Percentiles rank a stretch among this genome's conserved stretches.
These are phyloP conservation scores for Lerema accius DNA, from an alignment of 1,140 invertebrate species.

Conservation along the genomic window DNA sequence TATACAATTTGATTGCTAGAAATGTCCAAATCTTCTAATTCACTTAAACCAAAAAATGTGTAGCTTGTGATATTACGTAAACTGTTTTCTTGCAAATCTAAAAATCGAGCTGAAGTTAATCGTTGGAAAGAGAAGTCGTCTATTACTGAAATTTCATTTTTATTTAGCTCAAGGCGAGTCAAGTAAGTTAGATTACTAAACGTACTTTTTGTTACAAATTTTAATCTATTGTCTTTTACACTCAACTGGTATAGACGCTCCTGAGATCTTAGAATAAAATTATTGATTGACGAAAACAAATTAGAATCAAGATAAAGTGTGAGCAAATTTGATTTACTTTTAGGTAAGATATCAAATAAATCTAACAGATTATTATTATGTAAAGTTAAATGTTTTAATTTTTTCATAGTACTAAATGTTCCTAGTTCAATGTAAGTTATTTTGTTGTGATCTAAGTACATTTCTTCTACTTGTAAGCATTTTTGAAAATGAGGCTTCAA, in stretches of 20 bases:
- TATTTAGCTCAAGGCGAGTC: constrained; percentile 58
- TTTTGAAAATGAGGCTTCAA: constrained; percentile 62
- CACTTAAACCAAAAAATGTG: constrained; percentile 87
- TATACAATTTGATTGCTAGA: constrained; percentile 84
- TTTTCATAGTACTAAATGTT: constrained; percentile 59
- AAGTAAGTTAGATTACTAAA: constrained; percentile 67
- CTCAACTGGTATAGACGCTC: constrained; percentile 60
- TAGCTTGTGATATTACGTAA: constrained; percentile 74
- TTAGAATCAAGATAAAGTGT: constrained; percentile 67
- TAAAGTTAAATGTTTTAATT: constrained; percentile 66
- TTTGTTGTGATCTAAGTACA: constrained; percentile 73
- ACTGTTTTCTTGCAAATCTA: constrained; percentile 78
- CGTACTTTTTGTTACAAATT: constrained; percentile 66
- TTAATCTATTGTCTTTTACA: constrained; percentile 66
- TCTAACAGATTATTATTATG: constrained; percentile 68
- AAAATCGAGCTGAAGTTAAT: constrained; percentile 58
- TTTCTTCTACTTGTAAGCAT: constrained; percentile 60
- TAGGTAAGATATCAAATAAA: constrained; percentile 67
- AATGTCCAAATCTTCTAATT: constrained; percentile 87
- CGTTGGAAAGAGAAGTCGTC: constrained; percentile 74
- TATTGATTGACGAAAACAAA: constrained; percentile 57
- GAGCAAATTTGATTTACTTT: constrained; percentile 58
- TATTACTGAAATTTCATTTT: constrained; percentile 71
- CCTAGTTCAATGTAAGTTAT: constrained; percentile 67
- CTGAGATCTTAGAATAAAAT: constrained; percentile 61